Percentiles rank a stretch among this genome's conserved stretches.
Conservation (phyloP, 2,113 vertebrate species). For the Zosterops borbonicus region DNA sequence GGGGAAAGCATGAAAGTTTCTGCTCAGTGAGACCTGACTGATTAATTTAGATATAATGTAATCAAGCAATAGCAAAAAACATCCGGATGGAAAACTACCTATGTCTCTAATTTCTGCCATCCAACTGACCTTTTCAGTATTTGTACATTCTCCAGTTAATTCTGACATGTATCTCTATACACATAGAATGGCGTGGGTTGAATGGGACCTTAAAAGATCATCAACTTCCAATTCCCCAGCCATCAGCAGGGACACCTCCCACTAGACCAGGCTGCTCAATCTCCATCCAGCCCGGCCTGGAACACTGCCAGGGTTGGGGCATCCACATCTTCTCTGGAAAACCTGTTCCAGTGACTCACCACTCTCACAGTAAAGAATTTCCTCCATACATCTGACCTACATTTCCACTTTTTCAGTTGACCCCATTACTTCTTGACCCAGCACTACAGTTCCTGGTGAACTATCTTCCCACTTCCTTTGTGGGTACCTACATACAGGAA, state of each 20-base stretch:
- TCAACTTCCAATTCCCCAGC: too few species aligned
- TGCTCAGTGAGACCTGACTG: background rate
- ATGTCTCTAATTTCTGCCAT: background rate
- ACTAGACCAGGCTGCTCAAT: background rate
- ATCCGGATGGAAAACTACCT: background rate
- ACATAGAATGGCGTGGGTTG: accelerated
- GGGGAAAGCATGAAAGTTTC: background rate
- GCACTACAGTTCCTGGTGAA: background rate
- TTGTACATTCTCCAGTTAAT: background rate
- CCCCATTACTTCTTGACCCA: background rate
- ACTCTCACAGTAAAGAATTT: background rate
- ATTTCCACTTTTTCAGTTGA: background rate
- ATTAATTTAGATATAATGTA: background rate
- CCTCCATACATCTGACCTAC: background rate
- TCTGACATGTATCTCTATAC: background rate
- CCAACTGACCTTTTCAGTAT: background rate
- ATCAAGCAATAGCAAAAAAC: background rate
- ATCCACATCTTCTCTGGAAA: background rate
- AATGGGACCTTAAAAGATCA: background rate
- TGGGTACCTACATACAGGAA: background rate
- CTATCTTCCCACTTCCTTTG: background rate
- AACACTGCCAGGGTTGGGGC: background rate
- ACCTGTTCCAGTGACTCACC: background rate
- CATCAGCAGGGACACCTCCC: background rate
- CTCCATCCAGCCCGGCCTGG: background rate